phyloP scores from a whole-genome alignment of 2,113 vertebrate genomes.

The Athene noctua region DNA sequence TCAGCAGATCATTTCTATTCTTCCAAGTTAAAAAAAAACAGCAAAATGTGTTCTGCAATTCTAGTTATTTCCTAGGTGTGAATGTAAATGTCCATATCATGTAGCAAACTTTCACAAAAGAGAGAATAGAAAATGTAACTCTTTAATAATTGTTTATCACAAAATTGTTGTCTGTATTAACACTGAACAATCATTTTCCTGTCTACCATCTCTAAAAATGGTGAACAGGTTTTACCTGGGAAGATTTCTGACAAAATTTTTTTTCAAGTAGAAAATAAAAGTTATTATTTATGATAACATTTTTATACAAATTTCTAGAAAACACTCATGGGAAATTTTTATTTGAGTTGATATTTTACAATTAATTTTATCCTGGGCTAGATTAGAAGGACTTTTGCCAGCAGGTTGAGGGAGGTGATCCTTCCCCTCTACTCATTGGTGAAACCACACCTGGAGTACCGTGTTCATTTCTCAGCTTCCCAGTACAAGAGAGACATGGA shows the following conservation, averaged over 20 bases:
- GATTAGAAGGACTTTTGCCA: not conserved
- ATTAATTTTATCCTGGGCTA: not conserved
- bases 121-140: not conserved
- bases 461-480: not conserved
- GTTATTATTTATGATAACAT: not conserved
- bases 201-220: not conserved
- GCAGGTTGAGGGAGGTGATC: not conserved
- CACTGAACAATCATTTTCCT: not conserved
- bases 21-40: not conserved
- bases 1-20: not conserved
- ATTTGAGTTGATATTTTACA: not conserved
- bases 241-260: not conserved
- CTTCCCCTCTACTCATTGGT: not conserved
- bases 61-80: not conserved
- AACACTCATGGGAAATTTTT: not conserved
- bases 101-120: fast-evolving
- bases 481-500: not conserved
- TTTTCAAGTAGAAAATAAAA: not conserved
- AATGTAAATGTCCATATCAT: not conserved
- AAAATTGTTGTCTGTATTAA: not conserved
- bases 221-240: not conserved
- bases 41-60: not conserved
- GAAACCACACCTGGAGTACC: not conserved
- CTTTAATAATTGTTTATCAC: not conserved
- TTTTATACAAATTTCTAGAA: not conserved